Conservation (phyloP, 2,113 vertebrate species). For the Indri indri region DNA sequence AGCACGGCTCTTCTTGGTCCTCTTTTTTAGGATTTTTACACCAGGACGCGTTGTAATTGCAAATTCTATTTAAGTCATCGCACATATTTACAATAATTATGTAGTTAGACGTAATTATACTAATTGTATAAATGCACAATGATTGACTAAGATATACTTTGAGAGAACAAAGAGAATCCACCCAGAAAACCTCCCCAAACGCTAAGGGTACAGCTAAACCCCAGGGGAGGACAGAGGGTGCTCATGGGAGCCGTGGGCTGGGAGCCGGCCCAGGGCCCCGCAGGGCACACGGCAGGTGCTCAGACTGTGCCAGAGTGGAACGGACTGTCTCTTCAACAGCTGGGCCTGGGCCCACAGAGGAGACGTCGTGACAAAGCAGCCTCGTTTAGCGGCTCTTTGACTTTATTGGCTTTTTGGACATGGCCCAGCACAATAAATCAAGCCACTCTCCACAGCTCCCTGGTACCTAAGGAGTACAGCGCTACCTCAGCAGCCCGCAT, state of each 20-base stretch:
- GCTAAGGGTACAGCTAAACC: not conserved
- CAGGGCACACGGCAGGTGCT: fast-evolving
- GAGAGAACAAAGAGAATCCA: constrained; percentile 80
- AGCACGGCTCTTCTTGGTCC: not conserved
- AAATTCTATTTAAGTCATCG: constrained; percentile 78
- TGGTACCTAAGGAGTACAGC: not conserved
- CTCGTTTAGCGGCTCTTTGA: fast-evolving
- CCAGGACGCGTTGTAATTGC: constrained; percentile 70
- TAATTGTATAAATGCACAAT: constrained; percentile 84
- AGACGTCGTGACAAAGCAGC: not conserved
- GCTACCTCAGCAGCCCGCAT: fast-evolving
- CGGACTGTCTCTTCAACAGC: fast-evolving
- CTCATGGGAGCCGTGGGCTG: fast-evolving
- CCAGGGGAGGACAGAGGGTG: not conserved
- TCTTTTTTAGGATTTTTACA: constrained; percentile 48
- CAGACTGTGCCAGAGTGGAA: fast-evolving
- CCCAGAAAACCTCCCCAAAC: constrained; percentile 54
- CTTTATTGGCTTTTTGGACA: fast-evolving
- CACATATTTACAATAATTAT: constrained; percentile 82
- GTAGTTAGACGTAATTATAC: constrained; percentile 80
- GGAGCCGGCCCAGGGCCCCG: fast-evolving
- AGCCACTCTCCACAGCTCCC: not conserved
- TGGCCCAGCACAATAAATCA: not conserved
- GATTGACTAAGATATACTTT: constrained; percentile 76
- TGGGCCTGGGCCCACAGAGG: too few species aligned